Evolutionary conservation across 2,797 vertebrate genomes (phyloP).

Genomic region (Phataginus tricuspis): DNA sequence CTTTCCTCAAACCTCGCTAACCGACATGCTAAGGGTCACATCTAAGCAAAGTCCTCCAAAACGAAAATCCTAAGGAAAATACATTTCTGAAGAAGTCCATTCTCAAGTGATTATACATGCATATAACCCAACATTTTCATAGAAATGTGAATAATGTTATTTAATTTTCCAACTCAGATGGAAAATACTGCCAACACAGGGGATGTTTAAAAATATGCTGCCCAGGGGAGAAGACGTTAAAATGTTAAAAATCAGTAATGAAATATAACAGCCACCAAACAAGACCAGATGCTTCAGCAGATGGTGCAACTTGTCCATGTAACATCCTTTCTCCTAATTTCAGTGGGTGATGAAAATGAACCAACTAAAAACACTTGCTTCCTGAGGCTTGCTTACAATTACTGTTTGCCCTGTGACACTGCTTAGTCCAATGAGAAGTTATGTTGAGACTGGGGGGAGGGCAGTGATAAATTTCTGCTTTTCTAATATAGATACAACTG

Average conservation of each 20-base stretch:
- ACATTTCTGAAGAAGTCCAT: conserved; percentile 71
- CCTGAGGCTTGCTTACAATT: conserved; percentile 21
- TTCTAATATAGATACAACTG: neutral
- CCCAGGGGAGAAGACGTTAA: conserved; percentile 51
- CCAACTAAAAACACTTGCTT: conserved; percentile 8
- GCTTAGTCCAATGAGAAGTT: neutral
- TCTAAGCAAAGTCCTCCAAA: conserved; percentile 71
- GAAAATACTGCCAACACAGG: conserved; percentile 57
- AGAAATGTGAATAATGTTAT: conserved; percentile 68
- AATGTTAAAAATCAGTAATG: conserved; percentile 68
- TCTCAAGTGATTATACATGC: neutral
- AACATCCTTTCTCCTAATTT: conserved; percentile 51
- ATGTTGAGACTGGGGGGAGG: neutral
- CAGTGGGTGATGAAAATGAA: conserved; percentile 15
- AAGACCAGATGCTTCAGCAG: conserved; percentile 70
- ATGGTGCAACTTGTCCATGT: conserved; percentile 54
- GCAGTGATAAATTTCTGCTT: neutral
- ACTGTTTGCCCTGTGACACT: neutral
- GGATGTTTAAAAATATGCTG: conserved; percentile 48
- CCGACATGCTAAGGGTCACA: conserved; percentile 53
- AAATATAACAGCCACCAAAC: conserved; percentile 70
- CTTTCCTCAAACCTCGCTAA: conserved; percentile 72
- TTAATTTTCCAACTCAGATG: conserved; percentile 65
- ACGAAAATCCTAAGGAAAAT: conserved; percentile 73
- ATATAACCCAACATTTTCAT: conserved; percentile 43